phyloP scores from a whole-genome alignment of 64 coral and sea anemone genomes.

The Anthopleura sola region DNA sequence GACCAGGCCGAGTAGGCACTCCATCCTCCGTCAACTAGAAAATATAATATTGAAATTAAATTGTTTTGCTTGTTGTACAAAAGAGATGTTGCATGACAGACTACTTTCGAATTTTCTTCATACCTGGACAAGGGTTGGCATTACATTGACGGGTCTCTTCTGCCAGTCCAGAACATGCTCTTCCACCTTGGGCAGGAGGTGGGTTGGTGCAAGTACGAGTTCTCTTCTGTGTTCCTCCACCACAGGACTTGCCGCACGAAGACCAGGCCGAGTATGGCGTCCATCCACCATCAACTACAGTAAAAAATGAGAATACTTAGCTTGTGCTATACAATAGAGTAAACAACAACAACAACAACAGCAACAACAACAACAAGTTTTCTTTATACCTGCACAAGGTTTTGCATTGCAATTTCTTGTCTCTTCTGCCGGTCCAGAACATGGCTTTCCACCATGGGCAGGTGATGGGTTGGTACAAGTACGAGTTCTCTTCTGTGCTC shows the following conservation, averaged over 20 bases:
- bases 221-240: neutral
- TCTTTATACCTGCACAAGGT: too few species aligned
- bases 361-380: too few species aligned
- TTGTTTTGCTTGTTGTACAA: too few species aligned
- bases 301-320: neutral
- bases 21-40: neutral
- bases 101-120: too few species aligned
- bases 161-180: neutral
- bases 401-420: neutral
- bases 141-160: neutral
- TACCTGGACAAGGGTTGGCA: neutral
- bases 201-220: conserved; percentile 15
- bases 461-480: neutral
- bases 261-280: too few species aligned
- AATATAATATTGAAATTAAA: neutral
- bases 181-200: neutral
- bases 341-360: too few species aligned
- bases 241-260: conserved; percentile 2
- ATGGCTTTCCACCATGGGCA: neutral
- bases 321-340: too few species aligned
- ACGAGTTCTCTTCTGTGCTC: neutral
- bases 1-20: conserved; percentile 3
- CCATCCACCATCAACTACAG: too few species aligned
- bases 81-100: too few species aligned
- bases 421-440: neutral